Conservation (phyloP, 2,797 vertebrate species). For the Characodon lateralis region DNA sequence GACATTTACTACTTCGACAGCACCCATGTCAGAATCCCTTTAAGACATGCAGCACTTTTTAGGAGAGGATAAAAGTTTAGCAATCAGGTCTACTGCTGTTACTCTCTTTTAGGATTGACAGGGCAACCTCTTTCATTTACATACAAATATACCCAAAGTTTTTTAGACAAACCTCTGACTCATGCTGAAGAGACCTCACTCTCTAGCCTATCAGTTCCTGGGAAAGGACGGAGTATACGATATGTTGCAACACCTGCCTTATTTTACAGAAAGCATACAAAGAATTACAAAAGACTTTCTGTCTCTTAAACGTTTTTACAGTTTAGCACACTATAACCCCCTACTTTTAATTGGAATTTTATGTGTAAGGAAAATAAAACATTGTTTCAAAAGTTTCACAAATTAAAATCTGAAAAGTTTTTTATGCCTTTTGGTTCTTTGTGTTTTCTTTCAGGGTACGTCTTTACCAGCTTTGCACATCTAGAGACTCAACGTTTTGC, state of each 20-base stretch:
- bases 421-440: not conserved
- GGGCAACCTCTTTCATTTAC: slow-evolving; percentile 11
- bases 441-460: not conserved
- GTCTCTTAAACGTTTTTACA: not conserved
- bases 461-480: not conserved
- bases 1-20: slow-evolving; percentile 25
- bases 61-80: not conserved
- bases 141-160: slow-evolving; percentile 12
- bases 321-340: no score
- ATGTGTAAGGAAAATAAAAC: no score
- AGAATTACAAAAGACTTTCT: not conserved
- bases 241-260: slow-evolving; percentile 21
- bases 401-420: not conserved
- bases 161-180: slow-evolving; percentile 41
- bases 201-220: slow-evolving; percentile 17
- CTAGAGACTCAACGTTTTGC: not conserved
- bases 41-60: slow-evolving; percentile 7
- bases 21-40: slow-evolving; percentile 25
- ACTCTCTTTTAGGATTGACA: slow-evolving; percentile 12
- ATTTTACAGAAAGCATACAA: slow-evolving; percentile 22
- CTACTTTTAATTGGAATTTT: no score
- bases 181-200: slow-evolving; percentile 22
- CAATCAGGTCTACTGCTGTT: not conserved
- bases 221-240: slow-evolving; percentile 8
- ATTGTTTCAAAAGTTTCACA: not conserved